Conservation (phyloP, 2,888 invertebrate genomes). For the Scrobipalpa costella region DNA sequence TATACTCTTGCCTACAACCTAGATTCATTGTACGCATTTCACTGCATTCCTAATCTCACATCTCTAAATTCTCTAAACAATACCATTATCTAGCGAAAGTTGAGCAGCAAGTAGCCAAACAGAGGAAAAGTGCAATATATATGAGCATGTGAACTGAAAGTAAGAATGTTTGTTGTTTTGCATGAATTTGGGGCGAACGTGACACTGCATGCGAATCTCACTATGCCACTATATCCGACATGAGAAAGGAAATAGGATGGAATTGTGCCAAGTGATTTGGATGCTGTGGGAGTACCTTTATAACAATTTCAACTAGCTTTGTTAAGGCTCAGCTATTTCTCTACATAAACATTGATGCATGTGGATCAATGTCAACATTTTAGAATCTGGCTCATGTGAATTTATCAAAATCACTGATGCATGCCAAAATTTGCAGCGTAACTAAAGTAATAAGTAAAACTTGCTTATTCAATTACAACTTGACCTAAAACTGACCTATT, state of each 20-base stretch:
- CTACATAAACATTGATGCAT: background rate
- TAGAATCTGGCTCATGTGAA: background rate
- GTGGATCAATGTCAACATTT: background rate
- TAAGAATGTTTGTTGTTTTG: slow-evolving; percentile 4
- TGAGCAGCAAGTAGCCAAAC: slow-evolving; percentile 1
- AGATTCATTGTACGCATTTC: background rate
- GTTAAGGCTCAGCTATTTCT: background rate
- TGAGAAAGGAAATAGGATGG: slow-evolving; percentile 1
- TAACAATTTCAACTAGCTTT: too few species aligned
- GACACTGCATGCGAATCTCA: background rate
- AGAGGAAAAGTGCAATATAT: slow-evolving; percentile 11
- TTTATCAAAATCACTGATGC: too few species aligned
- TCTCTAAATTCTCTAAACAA: background rate
- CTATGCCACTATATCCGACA: background rate
- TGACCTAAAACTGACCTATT: too few species aligned
- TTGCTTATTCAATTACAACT: too few species aligned
- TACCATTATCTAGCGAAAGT: slow-evolving; percentile 11
- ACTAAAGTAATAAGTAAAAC: too few species aligned
- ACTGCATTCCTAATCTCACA: slow-evolving; percentile 12
- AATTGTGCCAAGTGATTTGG: background rate
- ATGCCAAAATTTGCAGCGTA: too few species aligned
- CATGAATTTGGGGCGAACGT: slow-evolving; percentile 9
- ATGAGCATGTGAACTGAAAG: slow-evolving; percentile 17
- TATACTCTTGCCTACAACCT: background rate
- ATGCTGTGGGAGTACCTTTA: background rate